Percentiles rank a stretch among this genome's conserved stretches.
Evolutionary conservation across 2,888 invertebrate genomes (phyloP).

Genomic region (Corbicula japonica): DNA sequence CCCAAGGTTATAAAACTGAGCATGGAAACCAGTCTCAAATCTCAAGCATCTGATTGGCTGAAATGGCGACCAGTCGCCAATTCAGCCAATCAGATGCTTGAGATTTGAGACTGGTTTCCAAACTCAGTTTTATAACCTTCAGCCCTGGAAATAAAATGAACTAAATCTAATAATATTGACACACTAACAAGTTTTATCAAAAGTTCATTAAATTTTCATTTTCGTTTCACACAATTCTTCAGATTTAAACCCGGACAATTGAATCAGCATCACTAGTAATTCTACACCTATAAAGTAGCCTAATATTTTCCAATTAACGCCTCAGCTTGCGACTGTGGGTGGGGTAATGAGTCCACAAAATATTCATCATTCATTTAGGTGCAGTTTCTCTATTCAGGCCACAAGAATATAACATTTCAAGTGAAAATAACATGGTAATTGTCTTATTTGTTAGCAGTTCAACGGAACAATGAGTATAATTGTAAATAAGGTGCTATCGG

Average conservation of each 20-base stretch:
- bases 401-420: conserved; percentile 39
- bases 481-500: conserved; percentile 51
- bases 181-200: too few relatives aligned
- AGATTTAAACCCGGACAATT: neutral
- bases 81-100: too few relatives aligned
- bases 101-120: too few relatives aligned
- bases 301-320: conserved; percentile 44
- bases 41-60: too few relatives aligned
- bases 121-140: too few relatives aligned
- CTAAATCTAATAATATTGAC: too few relatives aligned
- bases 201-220: conserved; percentile 7
- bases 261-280: neutral
- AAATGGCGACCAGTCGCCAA: too few relatives aligned
- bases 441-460: conserved; percentile 40
- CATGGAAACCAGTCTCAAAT: too few relatives aligned
- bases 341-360: conserved; percentile 31
- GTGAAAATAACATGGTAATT: conserved; percentile 62
- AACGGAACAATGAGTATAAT: conserved; percentile 33
- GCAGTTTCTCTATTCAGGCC: conserved; percentile 15
- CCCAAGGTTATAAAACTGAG: too few relatives aligned
- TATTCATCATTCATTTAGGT: conserved; percentile 30
- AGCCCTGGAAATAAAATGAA: too few relatives aligned
- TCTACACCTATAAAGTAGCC: conserved; percentile 16
- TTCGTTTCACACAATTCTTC: neutral
- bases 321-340: conserved; percentile 25